phyloP scores from a whole-genome alignment of 2,797 vertebrate species.

The Darevskia nairensis region DNA sequence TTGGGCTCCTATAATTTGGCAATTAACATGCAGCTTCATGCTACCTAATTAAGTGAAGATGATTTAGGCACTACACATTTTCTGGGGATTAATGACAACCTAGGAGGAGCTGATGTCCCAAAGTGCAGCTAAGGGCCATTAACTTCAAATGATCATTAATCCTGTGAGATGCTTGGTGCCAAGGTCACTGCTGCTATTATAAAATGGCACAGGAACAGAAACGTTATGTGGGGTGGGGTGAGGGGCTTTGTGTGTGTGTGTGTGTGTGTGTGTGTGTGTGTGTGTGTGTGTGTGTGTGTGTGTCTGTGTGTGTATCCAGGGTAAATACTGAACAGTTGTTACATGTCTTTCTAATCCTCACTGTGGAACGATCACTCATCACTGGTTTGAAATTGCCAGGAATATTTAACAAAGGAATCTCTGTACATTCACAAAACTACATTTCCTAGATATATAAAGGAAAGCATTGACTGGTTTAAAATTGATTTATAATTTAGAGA shows the following conservation, averaged over 20 bases:
- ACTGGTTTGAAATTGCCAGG: background rate
- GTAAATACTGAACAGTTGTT: slow-evolving; percentile 24
- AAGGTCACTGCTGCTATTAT: slow-evolving; percentile 52
- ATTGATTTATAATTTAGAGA: background rate
- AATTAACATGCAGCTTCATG: slow-evolving; percentile 73
- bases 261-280: background rate
- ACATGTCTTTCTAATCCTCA: background rate
- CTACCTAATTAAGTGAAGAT: slow-evolving; percentile 75
- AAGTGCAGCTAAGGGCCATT: slow-evolving; percentile 67
- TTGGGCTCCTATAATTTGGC: slow-evolving; percentile 59
- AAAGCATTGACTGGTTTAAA: background rate
- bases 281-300: background rate
- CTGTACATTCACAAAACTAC: background rate
- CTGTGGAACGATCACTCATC: background rate
- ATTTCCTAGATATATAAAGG: background rate
- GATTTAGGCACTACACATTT: slow-evolving; percentile 70
- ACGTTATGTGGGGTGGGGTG: background rate
- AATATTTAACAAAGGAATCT: background rate
- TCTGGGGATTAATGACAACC: slow-evolving; percentile 72
- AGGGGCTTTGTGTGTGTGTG: background rate
- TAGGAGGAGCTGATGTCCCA: slow-evolving; percentile 69
- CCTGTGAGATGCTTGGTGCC: slow-evolving; percentile 60
- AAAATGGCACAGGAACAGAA: slow-evolving; percentile 21
- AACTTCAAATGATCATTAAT: slow-evolving; percentile 71
- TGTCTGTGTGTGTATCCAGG: background rate